Evolutionary conservation across 2,888 invertebrate species (phyloP), one percentile per base, ranked within the genome.

Genomic region (Leptopilina drosophilae): DNA sequence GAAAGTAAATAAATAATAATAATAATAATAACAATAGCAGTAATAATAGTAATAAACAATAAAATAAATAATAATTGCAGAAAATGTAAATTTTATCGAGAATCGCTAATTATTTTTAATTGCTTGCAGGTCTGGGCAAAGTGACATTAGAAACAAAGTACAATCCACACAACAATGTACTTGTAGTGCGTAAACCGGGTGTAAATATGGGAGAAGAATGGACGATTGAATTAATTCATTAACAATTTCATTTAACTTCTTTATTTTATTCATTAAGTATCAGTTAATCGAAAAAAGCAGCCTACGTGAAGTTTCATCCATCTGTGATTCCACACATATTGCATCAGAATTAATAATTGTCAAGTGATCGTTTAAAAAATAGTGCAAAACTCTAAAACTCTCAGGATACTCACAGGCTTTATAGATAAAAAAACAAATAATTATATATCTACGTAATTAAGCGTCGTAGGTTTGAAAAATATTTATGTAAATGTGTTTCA

Each of bases 171-270:
- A 94, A 94, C 80, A 94, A 94, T 76, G 94, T 95, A 0, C 92
- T 98, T 14, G 95, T 95, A 0, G 94, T 99, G 15, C 94, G 98
- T 84, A 98, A 98, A 87, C 98, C 98, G 0, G 96, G 93, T 42
- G 95, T 98, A 76, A 95, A 94, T 88, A 95, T 98, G 93, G 94
- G 95, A 46, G 94, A 95, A 82, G 95, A 96, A 85, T 98, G 97
- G 95, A 94, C 93, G 78, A 95, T 97, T 82, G 92, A 92, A 56
- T 93, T 95, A 69, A 91, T 93, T 84, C 92, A 87, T 85, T 91
- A 90, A 82, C 78, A 75, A 46, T 64, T 76, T 73, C 69, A 66
- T 80, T 69, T 77, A 65, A 81, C 15, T 75, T 82, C 56, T 73
- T 59, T 69, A 73, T 59, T 73, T 15, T 73, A 40, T 53, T 73